Evolutionary conservation across 2,113 vertebrate species (phyloP), one percentile per base, ranked within the genome.

Genomic region (Pseudopodoces humilis): DNA sequence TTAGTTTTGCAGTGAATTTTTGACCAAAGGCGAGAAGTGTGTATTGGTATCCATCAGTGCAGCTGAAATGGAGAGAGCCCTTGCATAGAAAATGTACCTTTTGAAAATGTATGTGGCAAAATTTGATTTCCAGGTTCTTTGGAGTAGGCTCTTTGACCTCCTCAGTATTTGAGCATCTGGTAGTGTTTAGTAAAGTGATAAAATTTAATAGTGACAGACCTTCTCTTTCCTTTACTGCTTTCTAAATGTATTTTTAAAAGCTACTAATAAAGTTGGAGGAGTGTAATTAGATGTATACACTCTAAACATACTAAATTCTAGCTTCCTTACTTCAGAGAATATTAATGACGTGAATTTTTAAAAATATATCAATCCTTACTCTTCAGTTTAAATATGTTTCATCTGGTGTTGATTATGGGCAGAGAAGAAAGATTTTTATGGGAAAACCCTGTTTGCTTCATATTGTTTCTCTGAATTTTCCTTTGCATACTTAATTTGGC

Each of bases 271-370:
- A 96, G 91, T 90, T 96, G 96, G 97, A 96, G 90, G 92, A 63
- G 43, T 3, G 24, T 83, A 94, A 95, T 97, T 96, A 96, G 86
- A 95, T 88, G 86, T 78, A 25, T 55, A 83, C 69, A 93, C 93
- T 96, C 64, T 95, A 94, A 96, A 89, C 81, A 87, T 93, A 80
- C 86, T 96, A 94, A 96, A 96, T 85, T 85, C 86, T 91, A 95
- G 83, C 91, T 84, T 97, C 90, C 96, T 95, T 97, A 71, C 75
- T 96, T 95, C 82, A 88, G 83, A 96, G 94, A 97, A 97, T 89
- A 71, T 91, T 97, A 97, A 96, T 91, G 53, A 96, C 91, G 69
- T 86, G 83, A 95, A 89, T 96, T 97, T 96, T 91, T 68, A 88
- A 87, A 88, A 97, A 96, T 86, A 88, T 83, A 92, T 87, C 46